A percentile compares a stretch with the other conserved stretches of the same genome.
phyloP scores from a whole-genome alignment of 2,113 vertebrate genomes.

The Pachycephala philippinensis region DNA sequence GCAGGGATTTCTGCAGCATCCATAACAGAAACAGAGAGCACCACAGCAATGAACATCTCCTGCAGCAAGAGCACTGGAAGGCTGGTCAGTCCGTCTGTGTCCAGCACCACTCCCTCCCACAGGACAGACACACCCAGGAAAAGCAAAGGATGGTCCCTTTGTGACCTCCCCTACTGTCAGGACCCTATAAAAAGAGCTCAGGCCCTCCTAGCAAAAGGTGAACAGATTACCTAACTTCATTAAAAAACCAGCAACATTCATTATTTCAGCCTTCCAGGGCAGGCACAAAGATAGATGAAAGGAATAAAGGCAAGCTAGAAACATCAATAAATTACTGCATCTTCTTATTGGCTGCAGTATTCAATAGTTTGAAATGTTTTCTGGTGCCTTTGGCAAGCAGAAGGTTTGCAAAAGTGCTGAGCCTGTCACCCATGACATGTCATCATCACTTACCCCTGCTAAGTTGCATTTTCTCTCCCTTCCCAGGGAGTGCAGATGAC shows the following conservation, averaged over 20 bases:
- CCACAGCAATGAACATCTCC: fast-evolving
- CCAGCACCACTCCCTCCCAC: neutral
- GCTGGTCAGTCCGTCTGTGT: neutral
- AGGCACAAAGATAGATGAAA: conserved; percentile 51
- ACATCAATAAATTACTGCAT: conserved; percentile 51
- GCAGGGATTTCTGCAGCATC: neutral
- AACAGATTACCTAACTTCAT: conserved; percentile 22
- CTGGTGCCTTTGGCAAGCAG: conserved; percentile 48
- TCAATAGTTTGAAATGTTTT: conserved; percentile 46
- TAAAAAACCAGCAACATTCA: neutral
- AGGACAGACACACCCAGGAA: neutral
- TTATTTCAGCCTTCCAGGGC: conserved; percentile 29
- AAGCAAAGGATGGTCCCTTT: neutral
- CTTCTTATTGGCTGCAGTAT: conserved; percentile 37
- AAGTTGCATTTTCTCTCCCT: neutral
- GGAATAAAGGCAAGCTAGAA: conserved; percentile 41
- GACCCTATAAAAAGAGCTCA: neutral
- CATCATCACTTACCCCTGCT: neutral
- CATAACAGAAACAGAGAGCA: neutral
- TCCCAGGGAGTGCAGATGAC: neutral
- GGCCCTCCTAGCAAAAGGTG: neutral
- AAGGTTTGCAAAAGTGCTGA: conserved; percentile 31
- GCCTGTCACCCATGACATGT: neutral
- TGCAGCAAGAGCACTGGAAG: neutral
- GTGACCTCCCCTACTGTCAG: neutral